Base-by-base conservation (phyloP, 2,113 vertebrate genomes). In the Nymphicus hollandicus region DNA sequence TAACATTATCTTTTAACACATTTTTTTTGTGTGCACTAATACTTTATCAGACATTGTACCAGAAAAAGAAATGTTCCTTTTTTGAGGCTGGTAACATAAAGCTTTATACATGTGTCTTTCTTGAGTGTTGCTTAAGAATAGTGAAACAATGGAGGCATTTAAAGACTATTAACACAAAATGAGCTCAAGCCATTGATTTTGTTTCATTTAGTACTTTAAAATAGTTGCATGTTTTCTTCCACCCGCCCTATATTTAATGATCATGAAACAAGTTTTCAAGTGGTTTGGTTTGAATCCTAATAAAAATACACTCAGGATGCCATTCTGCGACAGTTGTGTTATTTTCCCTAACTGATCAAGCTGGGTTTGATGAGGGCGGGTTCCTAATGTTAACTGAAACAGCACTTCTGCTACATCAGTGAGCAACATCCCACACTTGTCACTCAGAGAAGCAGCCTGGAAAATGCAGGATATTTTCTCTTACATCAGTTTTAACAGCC, bases 111-210 rank as follows among this genome's bases (percentile, higher is more conserved):
- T 13, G 20, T 52, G n/a, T 47, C 61, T 95, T 61, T 87, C 81
- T 64, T 24, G 23, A 85, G 52, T 19, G 39, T 79, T 96, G 72
- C 95, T 96, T 93, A 82, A 83, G 92, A 96, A 86, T 39, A 94
- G 28, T 39, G 61, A 74, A 96, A 86, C 89, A 93, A 89, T 74
- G 90, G 95, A 96, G 79, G 72, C 64, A 73, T 92, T 95, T 92
- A 92, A 95, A 95, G 70, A 64, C 81, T 90, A 95, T 97, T 97
- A 97, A 76, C 86, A 81, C 53, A n/a, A 95, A 97, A 93, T 70
- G 52, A 46, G 55, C 77, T 88, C 95, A 91, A 91, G 65, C 63
- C 92, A 97, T 96, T 93, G 95, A 97, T 97, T 97, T 97, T 94
- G 81, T 93, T 97, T 98, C 95, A 95, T 86, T 93, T 76, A 29